These are phyloP conservation scores for Cassiopea xamachana DNA, from an alignment of 30 jellyfish, hydroid and myxozoan species.

Conservation along the genomic window DNA sequence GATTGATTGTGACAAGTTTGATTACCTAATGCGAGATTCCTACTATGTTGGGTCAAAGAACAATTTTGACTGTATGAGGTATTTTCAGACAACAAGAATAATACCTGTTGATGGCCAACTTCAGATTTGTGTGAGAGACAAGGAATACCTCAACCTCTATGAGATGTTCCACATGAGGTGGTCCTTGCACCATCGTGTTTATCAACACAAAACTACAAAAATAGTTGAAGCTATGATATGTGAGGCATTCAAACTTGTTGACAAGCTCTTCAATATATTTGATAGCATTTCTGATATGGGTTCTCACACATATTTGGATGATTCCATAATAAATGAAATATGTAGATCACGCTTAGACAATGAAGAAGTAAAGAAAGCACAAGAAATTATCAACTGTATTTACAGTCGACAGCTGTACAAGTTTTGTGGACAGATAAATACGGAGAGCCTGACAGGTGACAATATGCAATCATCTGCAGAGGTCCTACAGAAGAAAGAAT, in stretches of 20 bases:
- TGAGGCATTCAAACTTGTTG: slow-evolving; percentile 79
- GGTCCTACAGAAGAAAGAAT: slow-evolving; percentile 23
- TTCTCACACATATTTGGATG: slow-evolving; percentile 60
- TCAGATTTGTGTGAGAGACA: slow-evolving; percentile 74
- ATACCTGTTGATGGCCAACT: slow-evolving; percentile 75
- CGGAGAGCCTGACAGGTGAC: neutral
- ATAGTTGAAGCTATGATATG: slow-evolving; percentile 73
- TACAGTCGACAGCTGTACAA: slow-evolving; percentile 62
- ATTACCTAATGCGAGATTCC: slow-evolving; percentile 81
- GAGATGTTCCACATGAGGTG: slow-evolving; percentile 87
- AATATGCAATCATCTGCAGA: slow-evolving; percentile 17
- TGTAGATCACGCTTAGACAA: slow-evolving; percentile 36
- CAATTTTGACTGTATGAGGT: slow-evolving; percentile 74
- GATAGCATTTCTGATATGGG: slow-evolving; percentile 58
- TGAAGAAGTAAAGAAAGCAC: slow-evolving; percentile 31
- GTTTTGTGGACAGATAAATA: slow-evolving; percentile 77
- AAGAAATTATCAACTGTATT: slow-evolving; percentile 21
- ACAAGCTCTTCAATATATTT: slow-evolving; percentile 47
- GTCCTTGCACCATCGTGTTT: slow-evolving; percentile 84
- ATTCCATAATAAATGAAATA: slow-evolving; percentile 72
- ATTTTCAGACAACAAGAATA: slow-evolving; percentile 61
- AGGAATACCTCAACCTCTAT: slow-evolving; percentile 67
- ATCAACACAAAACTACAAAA: slow-evolving; percentile 80
- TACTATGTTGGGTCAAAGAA: slow-evolving; percentile 66
- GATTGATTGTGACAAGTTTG: slow-evolving; percentile 86